Base-by-base conservation (phyloP, 2,888 invertebrate species). In the Hipparchia sbordonii region DNA sequence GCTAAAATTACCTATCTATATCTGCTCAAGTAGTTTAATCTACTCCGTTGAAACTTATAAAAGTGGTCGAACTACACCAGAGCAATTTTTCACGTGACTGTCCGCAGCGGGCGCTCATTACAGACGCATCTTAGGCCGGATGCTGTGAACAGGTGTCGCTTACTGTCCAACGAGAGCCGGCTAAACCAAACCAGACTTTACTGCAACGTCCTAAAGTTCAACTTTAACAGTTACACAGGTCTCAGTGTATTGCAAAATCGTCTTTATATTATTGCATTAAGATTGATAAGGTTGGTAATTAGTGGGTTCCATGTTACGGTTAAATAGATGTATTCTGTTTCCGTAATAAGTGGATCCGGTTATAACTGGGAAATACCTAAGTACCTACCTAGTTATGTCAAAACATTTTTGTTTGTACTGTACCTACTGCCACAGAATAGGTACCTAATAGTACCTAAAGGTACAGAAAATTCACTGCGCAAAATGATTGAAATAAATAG, bases 141-240 rank as follows among this genome's bases (percentile, higher is more conserved):
- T 80, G 82, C 79, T 78, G 77, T 71, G 78, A 81, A 81, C 82
- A 82, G 82, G 81, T 90, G 90, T 88, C 84, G 82, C 80, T 83
- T 84, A 81, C 83, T 84, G 82, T 82, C 83, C 82, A 77, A 74
- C 82, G 77, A 76, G 52, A 57, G 60, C 65, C 67, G 70, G 79
- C 81, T 83, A 83, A 74, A 81, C 69, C 6, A 60, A 61, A 56
- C 46, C 67, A n/a, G 59, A 63, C 73, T 52, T 71, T 73, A 73
- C 3, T 7, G 9, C 33, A 7, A 52, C 10, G 52, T 5, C 3
- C 67, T 67, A 73, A 67, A 48, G 54, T 67, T 39, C 61, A 70
- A 48, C 39, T 60, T 72, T 60, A 33, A 13, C 62, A 33, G 46
- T 39, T 54, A 6, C 46, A 57, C 23, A 33, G 0, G 23, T 45